These are phyloP conservation scores for Tachina lurida DNA, from an alignment of 2,888 invertebrate species.

Conservation along the genomic window DNA sequence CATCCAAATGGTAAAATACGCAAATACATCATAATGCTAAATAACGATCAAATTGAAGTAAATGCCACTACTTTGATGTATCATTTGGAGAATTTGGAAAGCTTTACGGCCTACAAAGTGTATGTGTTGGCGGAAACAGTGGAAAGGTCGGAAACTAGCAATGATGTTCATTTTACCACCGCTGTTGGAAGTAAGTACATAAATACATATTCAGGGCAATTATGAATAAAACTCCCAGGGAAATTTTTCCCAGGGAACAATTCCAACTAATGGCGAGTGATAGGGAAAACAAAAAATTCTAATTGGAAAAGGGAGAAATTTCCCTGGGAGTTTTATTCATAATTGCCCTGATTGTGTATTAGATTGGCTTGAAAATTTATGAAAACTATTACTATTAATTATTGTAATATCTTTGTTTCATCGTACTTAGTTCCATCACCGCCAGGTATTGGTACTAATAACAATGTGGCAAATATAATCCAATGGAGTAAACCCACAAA, in stretches of 20 bases:
- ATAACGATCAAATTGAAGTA: slow-evolving; percentile 69
- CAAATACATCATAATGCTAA: slow-evolving; percentile 71
- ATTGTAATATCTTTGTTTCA: not conserved
- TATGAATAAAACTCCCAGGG: too few relatives aligned
- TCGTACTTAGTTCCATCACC: slow-evolving; percentile 76
- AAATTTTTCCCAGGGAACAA: too few relatives aligned
- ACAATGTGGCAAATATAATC: slow-evolving; percentile 72
- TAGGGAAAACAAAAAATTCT: too few relatives aligned
- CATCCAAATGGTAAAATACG: slow-evolving; percentile 88
- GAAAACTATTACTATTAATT: not conserved
- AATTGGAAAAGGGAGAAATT: too few relatives aligned
- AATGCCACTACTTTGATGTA: slow-evolving; percentile 57
- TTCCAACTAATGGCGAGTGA: too few relatives aligned
- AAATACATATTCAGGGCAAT: not conserved
- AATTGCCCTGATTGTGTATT: too few relatives aligned
- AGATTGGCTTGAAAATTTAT: too few relatives aligned
- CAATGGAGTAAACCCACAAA: slow-evolving; percentile 84
- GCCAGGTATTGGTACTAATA: slow-evolving; percentile 71
- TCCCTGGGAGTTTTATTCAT: too few relatives aligned
- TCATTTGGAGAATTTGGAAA: slow-evolving; percentile 82
- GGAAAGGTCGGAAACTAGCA: slow-evolving; percentile 85
- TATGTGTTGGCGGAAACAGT: slow-evolving; percentile 89
- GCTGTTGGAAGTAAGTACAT: slow-evolving; percentile 84
- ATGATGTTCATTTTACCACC: slow-evolving; percentile 84
- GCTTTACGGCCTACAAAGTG: slow-evolving; percentile 88